Conservation (phyloP, 2,113 vertebrate species). For the Polypterus bichir region DNA sequence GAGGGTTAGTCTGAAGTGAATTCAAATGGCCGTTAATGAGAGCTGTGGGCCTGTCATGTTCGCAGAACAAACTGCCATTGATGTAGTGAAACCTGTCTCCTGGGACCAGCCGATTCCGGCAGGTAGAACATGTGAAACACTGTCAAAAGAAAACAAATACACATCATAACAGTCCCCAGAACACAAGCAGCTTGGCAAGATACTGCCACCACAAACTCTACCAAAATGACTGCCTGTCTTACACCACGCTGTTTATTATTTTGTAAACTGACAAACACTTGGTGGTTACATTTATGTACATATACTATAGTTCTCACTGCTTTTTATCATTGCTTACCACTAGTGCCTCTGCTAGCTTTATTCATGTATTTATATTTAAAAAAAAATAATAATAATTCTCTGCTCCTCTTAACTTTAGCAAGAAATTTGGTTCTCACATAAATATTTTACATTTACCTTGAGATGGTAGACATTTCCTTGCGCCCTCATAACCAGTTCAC, state of each 20-base stretch:
- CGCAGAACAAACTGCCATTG: constrained; percentile 99
- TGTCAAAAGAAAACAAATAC: constrained; percentile 30
- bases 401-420: too few species aligned
- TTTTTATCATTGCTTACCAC: too few species aligned
- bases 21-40: constrained; percentile 99
- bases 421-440: too few species aligned
- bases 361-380: too few species aligned
- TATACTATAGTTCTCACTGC: too few species aligned
- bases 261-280: too few species aligned
- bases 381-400: too few species aligned
- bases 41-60: constrained; percentile 98
- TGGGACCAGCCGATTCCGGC: constrained; percentile 96
- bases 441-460: constrained; percentile 61
- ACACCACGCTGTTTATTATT: not conserved
- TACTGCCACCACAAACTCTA: not conserved
- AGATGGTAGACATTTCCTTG: constrained; percentile 98
- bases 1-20: constrained; percentile 97
- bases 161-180: constrained; percentile 11
- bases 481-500: constrained; percentile 96
- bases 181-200: not conserved
- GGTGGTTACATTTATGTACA: too few species aligned
- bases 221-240: not conserved
- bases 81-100: constrained; percentile 99
- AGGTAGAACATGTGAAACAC: constrained; percentile 99
- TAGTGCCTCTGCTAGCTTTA: too few species aligned